Evolutionary conservation across 2,888 invertebrate species (phyloP).

Genomic region (Drosophila lacicola): DNA sequence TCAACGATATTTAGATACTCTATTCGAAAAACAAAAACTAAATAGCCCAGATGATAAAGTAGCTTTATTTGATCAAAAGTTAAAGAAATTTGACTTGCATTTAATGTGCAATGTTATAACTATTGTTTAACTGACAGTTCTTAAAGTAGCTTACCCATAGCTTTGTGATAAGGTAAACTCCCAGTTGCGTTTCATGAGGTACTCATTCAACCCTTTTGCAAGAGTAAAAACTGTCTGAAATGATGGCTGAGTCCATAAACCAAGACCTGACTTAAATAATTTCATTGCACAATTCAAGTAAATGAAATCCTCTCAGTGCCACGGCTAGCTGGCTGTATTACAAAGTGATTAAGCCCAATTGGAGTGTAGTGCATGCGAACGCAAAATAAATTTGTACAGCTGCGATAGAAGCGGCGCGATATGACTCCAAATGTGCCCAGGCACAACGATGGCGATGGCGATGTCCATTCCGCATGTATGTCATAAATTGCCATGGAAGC

Average conservation of each 20-base stretch:
- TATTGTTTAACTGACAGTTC: no score
- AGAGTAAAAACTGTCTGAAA: neutral
- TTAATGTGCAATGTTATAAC: no score
- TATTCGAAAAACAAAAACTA: neutral
- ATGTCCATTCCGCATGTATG: constrained; percentile 67
- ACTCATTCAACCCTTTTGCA: neutral
- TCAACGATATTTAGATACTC: constrained; percentile 26
- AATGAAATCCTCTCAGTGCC: neutral
- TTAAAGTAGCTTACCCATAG: no score
- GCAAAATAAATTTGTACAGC: constrained; percentile 72
- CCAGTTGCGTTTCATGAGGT: no score
- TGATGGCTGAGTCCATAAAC: neutral
- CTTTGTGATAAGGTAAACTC: no score
- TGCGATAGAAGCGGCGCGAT: constrained; percentile 71
- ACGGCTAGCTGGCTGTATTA: neutral
- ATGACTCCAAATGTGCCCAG: constrained; percentile 52
- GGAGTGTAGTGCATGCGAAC: constrained; percentile 37
- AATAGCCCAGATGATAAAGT: neutral
- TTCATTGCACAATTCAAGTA: neutral
- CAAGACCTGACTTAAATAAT: neutral
- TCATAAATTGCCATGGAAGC: constrained; percentile 72
- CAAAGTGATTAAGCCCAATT: constrained; percentile 21
- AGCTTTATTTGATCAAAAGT: neutral
- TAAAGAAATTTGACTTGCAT: no score
- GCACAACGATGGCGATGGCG: constrained; percentile 24